Evolutionary conservation across 2,113 vertebrate genomes (phyloP).

Genomic region (Ivindomyrus marchei): DNA sequence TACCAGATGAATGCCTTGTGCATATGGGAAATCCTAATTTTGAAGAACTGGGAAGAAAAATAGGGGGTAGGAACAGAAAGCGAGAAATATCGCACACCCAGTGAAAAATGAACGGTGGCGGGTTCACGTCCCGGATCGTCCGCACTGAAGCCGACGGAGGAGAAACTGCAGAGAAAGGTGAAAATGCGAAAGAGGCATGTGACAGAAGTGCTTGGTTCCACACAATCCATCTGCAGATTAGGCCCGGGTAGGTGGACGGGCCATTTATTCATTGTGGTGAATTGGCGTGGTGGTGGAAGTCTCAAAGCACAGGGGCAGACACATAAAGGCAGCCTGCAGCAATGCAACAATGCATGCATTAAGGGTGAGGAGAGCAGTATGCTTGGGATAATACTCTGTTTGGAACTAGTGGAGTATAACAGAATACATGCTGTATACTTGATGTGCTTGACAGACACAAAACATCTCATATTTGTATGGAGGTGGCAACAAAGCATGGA

Average conservation of each 20-base stretch:
- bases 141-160: not conserved
- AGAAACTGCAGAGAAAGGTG: not conserved
- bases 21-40: not conserved
- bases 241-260: not conserved
- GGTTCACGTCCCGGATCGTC: not conserved
- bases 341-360: not conserved
- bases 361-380: not conserved
- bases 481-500: not conserved
- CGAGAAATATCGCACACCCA: not conserved
- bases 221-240: not conserved
- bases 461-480: not conserved
- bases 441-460: not conserved
- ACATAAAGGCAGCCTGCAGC: not conserved
- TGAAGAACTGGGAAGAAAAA: not conserved
- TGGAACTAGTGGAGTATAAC: constrained; percentile 4
- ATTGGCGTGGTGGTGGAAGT: not conserved
- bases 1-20: not conserved
- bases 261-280: not conserved
- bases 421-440: not conserved
- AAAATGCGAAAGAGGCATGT: not conserved
- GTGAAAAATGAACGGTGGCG: not conserved
- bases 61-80: not conserved
- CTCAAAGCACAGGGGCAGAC: not conserved
- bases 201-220: not conserved
- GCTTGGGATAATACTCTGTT: not conserved